Evolutionary conservation across 2,113 vertebrate genomes (phyloP).

Genomic region (Oreochromis spilurus): DNA sequence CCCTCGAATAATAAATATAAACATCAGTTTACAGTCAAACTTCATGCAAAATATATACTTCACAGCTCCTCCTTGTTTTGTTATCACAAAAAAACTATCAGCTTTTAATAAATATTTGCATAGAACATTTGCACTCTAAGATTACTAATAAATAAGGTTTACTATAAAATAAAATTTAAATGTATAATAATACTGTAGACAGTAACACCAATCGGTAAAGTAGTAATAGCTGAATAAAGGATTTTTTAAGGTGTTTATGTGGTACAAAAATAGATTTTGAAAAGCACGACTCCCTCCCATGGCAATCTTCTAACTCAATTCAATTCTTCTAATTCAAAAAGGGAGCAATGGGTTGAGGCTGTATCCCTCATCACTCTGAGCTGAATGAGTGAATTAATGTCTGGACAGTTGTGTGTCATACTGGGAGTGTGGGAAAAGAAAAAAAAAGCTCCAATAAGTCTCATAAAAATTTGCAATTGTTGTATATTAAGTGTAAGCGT

Average conservation of each 20-base stretch:
- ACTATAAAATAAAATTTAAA: not conserved
- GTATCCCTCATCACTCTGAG: not conserved
- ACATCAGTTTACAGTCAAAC: conserved; percentile 44
- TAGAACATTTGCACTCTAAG: not conserved
- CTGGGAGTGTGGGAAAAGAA: not conserved
- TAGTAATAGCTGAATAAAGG: not conserved
- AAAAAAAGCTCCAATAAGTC: not conserved
- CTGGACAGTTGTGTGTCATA: not conserved
- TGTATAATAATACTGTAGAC: not conserved
- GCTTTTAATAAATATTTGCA: not conserved
- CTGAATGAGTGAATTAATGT: not conserved
- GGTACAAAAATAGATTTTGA: not conserved
- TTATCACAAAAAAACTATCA: no score
- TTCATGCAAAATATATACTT: conserved; percentile 28
- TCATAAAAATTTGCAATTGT: not conserved
- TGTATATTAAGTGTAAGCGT: not conserved
- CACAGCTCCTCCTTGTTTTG: not conserved
- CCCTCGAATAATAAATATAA: conserved; percentile 23
- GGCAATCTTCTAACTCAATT: not conserved
- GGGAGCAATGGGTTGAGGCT: not conserved
- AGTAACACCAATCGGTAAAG: not conserved
- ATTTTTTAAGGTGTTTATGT: not conserved
- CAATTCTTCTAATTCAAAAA: not conserved
- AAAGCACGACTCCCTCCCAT: not conserved
- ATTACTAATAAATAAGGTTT: not conserved